phyloP scores from a whole-genome alignment of 1,140 invertebrate genomes.

The Trinorchestia longiramus region DNA sequence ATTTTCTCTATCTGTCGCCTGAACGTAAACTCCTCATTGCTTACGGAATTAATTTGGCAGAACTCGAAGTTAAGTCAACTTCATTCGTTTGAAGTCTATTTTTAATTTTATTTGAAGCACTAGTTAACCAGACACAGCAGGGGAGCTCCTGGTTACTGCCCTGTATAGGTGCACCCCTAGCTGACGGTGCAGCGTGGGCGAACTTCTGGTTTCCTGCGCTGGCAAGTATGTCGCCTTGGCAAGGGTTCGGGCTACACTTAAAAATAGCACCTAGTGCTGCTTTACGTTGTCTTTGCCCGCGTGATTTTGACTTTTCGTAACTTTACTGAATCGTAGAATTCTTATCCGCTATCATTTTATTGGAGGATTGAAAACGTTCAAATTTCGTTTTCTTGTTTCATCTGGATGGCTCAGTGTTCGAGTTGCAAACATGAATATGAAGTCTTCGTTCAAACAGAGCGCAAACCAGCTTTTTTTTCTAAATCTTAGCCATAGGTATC shows the following conservation, averaged over 20 bases:
- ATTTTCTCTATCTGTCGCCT: neutral
- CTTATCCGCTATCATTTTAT: neutral
- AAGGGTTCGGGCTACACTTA: neutral
- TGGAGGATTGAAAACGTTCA: neutral
- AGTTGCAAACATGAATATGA: neutral
- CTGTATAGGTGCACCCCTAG: neutral
- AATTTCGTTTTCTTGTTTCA: neutral
- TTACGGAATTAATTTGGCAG: neutral
- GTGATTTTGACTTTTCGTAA: neutral
- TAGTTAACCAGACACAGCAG: neutral
- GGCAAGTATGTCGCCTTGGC: slow-evolving; percentile 36
- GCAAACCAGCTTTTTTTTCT: neutral
- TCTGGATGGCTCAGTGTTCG: neutral
- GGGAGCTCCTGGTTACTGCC: neutral
- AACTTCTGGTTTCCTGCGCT: neutral
- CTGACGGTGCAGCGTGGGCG: neutral
- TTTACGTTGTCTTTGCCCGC: neutral
- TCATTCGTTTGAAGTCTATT: neutral
- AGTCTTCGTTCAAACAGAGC: neutral
- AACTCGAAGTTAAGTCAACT: too few species aligned
- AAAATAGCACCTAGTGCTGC: slow-evolving; percentile 18
- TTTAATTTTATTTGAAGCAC: neutral
- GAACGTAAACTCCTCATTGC: neutral
- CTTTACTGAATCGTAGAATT: neutral
- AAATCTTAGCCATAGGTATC: neutral